Evolutionary conservation across 2,888 invertebrate genomes (phyloP).

Genomic region (Caenorhabditis sp.): DNA sequence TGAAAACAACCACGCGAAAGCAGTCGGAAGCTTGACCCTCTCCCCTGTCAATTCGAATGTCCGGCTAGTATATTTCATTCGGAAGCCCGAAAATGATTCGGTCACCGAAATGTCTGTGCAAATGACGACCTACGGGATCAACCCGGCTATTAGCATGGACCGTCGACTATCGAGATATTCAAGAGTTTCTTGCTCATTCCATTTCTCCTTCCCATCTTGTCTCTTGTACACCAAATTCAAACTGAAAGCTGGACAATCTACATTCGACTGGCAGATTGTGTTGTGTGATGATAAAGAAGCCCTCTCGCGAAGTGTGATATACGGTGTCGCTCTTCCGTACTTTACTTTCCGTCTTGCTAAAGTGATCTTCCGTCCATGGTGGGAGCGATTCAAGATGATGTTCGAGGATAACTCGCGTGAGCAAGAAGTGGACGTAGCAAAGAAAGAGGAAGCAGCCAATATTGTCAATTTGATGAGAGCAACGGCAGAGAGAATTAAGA

Average conservation of each 20-base stretch:
- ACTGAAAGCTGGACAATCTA: conserved; percentile 76
- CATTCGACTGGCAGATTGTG: conserved; percentile 80
- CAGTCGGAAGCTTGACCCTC: conserved; percentile 78
- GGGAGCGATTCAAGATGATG: conserved; percentile 68
- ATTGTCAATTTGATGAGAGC: conserved; percentile 90
- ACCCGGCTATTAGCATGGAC: conserved; percentile 77
- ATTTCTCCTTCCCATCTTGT: conserved; percentile 78
- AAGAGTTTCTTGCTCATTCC: conserved; percentile 73
- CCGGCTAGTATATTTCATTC: conserved; percentile 75
- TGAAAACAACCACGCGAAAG: conserved; percentile 81
- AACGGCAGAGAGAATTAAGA: conserved; percentile 90
- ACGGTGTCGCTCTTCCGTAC: conserved; percentile 78
- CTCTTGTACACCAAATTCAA: conserved; percentile 78
- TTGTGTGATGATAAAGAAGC: conserved; percentile 82
- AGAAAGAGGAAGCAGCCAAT: conserved; percentile 77
- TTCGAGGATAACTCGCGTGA: conserved; percentile 76
- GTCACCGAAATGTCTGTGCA: conserved; percentile 71
- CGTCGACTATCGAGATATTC: conserved; percentile 77
- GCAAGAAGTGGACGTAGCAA: conserved; percentile 77
- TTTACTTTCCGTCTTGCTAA: conserved; percentile 65
- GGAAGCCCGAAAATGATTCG: conserved; percentile 74
- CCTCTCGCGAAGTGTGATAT: conserved; percentile 75
- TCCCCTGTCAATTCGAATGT: conserved; percentile 78
- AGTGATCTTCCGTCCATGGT: conserved; percentile 73
- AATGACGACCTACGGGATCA: conserved; percentile 65